A percentile compares a stretch with the other conserved stretches of the same genome.
These are phyloP conservation scores for Myopa tessellatipennis DNA, from an alignment of 2,888 invertebrate species.

Conservation along the genomic window DNA sequence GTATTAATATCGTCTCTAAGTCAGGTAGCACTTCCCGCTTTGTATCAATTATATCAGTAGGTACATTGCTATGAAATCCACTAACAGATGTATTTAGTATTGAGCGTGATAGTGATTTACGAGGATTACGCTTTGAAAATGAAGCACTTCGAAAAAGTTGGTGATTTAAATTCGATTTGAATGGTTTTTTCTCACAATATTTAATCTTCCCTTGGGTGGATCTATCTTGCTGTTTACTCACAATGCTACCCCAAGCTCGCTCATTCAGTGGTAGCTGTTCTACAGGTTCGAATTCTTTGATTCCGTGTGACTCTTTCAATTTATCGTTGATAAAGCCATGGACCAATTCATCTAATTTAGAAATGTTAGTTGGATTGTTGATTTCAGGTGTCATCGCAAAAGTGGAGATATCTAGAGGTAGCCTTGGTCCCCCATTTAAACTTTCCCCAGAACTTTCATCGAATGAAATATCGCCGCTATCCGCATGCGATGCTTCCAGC, in stretches of 20 bases:
- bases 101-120: conserved; percentile 73
- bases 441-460: conserved; percentile 45
- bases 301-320: conserved; percentile 53
- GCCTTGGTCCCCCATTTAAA: conserved; percentile 52
- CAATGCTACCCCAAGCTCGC: conserved; percentile 69
- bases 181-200: conserved; percentile 29
- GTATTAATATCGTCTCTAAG: conserved; percentile 65
- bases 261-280: conserved; percentile 61
- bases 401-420: conserved; percentile 56
- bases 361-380: conserved; percentile 46
- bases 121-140: conserved; percentile 81
- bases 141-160: conserved; percentile 77
- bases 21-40: conserved; percentile 59
- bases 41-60: not conserved
- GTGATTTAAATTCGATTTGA: conserved; percentile 68
- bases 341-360: no score
- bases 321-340: conserved; percentile 42
- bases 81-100: conserved; percentile 43
- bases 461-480: conserved; percentile 42
- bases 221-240: conserved; percentile 51
- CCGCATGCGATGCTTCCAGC: conserved; percentile 60
- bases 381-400: conserved; percentile 19
- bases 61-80: conserved; percentile 27
- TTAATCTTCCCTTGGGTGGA: conserved; percentile 51
- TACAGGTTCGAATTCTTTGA: conserved; percentile 61